A percentile compares a stretch with the other conserved stretches of the same genome.
These are phyloP conservation scores for Chelonus insularis DNA, from an alignment of 1,140 invertebrate genomes.

Conservation along the genomic window DNA sequence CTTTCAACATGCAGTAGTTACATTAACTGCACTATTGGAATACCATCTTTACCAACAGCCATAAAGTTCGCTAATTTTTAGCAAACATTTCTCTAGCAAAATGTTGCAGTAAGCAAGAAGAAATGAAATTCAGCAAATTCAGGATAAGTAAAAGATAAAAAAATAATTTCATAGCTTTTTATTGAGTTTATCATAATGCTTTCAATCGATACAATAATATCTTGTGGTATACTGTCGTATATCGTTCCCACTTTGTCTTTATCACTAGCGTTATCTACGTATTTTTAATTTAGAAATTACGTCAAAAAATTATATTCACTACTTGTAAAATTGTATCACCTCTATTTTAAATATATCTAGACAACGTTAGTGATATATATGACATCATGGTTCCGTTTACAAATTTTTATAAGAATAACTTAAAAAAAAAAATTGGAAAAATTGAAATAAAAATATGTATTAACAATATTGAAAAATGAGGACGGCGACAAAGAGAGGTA, in stretches of 20 bases:
- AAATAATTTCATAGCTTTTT: constrained; percentile 54
- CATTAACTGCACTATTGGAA: no score
- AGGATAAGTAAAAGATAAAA: constrained; percentile 7
- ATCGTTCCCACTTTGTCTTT: constrained; percentile 44
- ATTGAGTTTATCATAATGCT: constrained; percentile 60
- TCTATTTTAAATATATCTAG: constrained; percentile 4
- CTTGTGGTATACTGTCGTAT: constrained; percentile 55
- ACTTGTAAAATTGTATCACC: not conserved
- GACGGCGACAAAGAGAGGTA: constrained; percentile 27
- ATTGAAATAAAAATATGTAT: not conserved
- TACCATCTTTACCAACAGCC: no score
- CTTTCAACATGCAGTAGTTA: no score
- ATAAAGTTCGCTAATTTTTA: no score
- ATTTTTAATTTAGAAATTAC: not conserved
- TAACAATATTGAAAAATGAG: not conserved
- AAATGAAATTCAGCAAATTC: no score
- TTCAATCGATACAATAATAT: constrained; percentile 59
- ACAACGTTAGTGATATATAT: constrained; percentile 16
- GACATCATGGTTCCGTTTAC: constrained; percentile 25
- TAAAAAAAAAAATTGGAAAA: not conserved
- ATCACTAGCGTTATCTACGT: constrained; percentile 29
- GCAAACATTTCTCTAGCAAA: no score
- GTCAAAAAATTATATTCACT: constrained; percentile 2
- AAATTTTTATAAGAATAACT: constrained; percentile 14
- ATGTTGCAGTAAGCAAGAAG: no score